Evolutionary conservation across 1,140 invertebrate species (phyloP).

Genomic region (Cepaea nemoralis): DNA sequence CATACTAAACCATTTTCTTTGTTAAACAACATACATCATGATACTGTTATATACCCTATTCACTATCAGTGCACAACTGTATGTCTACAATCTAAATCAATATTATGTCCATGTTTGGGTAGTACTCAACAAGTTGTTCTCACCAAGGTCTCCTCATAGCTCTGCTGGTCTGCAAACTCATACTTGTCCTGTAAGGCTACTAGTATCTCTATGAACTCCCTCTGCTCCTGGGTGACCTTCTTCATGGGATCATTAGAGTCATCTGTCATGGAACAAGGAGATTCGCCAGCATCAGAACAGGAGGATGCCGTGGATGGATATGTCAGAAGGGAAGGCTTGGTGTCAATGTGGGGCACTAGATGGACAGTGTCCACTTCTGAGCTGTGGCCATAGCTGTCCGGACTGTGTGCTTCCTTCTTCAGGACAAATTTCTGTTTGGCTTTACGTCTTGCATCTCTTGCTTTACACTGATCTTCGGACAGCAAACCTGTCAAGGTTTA

Average conservation of each 20-base stretch:
- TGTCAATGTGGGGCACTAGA: constrained; percentile 23
- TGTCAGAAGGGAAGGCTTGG: not conserved
- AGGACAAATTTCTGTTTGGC: constrained; percentile 83
- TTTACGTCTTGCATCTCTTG: constrained; percentile 81
- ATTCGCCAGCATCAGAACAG: constrained; percentile 2
- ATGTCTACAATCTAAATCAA: too few relatives aligned
- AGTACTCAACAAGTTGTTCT: too few relatives aligned
- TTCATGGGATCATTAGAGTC: constrained; percentile 71
- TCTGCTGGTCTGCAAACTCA: constrained; percentile 95
- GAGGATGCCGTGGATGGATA: constrained; percentile 2
- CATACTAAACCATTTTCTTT: too few relatives aligned
- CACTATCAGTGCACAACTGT: too few relatives aligned
- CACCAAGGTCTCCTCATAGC: constrained; percentile 86
- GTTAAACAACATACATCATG: too few relatives aligned
- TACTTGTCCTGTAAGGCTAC: constrained; percentile 97
- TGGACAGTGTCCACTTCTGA: constrained; percentile 19
- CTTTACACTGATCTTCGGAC: constrained; percentile 93
- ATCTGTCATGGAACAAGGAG: constrained; percentile 33
- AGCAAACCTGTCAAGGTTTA: constrained; percentile 84
- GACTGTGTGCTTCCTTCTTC: constrained; percentile 90
- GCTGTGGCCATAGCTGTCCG: constrained; percentile 76
- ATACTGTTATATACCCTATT: too few relatives aligned
- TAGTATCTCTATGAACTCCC: constrained; percentile 93
- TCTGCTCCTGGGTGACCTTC: constrained; percentile 83
- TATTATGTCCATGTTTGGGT: too few relatives aligned